Percentiles rank a stretch among this genome's conserved stretches.
Evolutionary conservation across 2,888 invertebrate genomes (phyloP).

Genomic region (Julus scandinavius): DNA sequence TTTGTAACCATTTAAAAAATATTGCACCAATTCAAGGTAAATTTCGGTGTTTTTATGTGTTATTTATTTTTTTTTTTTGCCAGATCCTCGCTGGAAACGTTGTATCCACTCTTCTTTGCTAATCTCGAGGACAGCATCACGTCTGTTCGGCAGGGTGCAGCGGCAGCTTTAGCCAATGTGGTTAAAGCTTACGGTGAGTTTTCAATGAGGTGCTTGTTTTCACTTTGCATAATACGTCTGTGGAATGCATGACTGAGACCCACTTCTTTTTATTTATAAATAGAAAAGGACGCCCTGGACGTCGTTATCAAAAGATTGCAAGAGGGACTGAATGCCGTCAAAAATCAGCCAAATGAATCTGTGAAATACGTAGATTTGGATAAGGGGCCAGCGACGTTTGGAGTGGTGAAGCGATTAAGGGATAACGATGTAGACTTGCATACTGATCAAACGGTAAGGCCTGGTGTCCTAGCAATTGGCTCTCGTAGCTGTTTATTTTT

Average conservation of each 20-base stretch:
- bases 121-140: slow-evolving; percentile 70
- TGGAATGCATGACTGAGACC: slow-evolving; percentile 59
- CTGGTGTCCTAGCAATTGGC: too few species aligned
- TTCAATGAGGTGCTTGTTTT: background rate
- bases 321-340: slow-evolving; percentile 66
- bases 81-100: slow-evolving; percentile 64
- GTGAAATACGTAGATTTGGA: slow-evolving; percentile 66
- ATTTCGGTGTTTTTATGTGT: too few species aligned
- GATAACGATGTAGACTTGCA: slow-evolving; percentile 69
- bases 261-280: slow-evolving; percentile 62
- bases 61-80: slow-evolving; percentile 55
- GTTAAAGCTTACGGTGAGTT: slow-evolving; percentile 64
- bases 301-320: slow-evolving; percentile 62
- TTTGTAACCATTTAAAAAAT: too few species aligned
- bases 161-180: slow-evolving; percentile 68
- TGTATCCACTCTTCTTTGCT: slow-evolving; percentile 67
- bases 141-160: slow-evolving; percentile 71
- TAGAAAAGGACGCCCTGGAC: slow-evolving; percentile 63
- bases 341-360: slow-evolving; percentile 65
- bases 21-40: too few species aligned
- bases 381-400: slow-evolving; percentile 66
- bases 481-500: too few species aligned
- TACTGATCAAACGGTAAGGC: slow-evolving; percentile 66
- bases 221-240: background rate
- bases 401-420: slow-evolving; percentile 67